Percentiles rank a stretch among this genome's conserved stretches.
Conservation (phyloP, 2,113 vertebrate genomes). For the Zosterops lateralis region DNA sequence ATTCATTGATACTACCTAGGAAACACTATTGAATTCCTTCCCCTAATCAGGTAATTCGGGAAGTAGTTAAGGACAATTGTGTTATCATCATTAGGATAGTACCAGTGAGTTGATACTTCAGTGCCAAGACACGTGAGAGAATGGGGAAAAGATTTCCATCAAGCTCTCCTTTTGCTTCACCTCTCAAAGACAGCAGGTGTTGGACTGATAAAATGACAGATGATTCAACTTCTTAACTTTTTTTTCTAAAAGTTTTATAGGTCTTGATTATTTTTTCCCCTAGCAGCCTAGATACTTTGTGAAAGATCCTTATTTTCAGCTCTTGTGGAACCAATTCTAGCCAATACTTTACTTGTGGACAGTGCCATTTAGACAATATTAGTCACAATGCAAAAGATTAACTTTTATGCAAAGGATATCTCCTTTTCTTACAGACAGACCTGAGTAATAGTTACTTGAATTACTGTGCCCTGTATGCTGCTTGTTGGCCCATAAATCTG, state of each 20-base stretch:
- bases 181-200: not conserved
- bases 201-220: not conserved
- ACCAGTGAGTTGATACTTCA: not conserved
- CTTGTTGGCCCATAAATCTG: not conserved
- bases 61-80: not conserved
- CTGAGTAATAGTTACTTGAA: not conserved
- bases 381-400: not conserved
- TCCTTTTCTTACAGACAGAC: not conserved
- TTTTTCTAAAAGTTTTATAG: not conserved
- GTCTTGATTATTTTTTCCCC: rapidly evolving
- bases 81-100: not conserved
- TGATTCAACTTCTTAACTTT: not conserved
- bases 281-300: not conserved
- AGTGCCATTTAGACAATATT: not conserved
- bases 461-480: not conserved
- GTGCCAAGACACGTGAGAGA: not conserved
- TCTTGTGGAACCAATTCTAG: not conserved
- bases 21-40: not conserved
- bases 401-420: not conserved
- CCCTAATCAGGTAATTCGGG: not conserved
- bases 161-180: not conserved
- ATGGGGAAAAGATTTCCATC: not conserved
- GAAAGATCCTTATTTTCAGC: not conserved
- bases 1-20: not conserved
- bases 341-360: not conserved